Evolutionary conservation across 1,140 invertebrate species (phyloP).

Genomic region (Dreissena polymorpha): DNA sequence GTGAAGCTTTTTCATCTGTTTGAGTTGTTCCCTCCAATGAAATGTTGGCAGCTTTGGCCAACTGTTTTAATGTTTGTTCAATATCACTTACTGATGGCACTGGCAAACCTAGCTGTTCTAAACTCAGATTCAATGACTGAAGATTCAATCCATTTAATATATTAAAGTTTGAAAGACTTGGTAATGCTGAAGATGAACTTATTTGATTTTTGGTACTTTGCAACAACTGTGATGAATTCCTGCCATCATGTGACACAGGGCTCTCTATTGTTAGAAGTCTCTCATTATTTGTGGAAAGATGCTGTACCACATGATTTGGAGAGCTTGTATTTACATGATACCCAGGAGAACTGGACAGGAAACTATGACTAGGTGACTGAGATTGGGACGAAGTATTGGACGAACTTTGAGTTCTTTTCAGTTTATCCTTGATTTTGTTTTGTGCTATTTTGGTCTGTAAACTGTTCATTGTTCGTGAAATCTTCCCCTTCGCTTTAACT

Average conservation of each 20-base stretch:
- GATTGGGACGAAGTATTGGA: constrained; percentile 60
- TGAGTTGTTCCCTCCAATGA: constrained; percentile 26
- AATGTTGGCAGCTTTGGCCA: constrained; percentile 40
- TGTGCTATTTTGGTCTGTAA: constrained; percentile 81
- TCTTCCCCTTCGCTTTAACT: constrained; percentile 70
- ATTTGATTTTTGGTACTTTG: too few relatives aligned
- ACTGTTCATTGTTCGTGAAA: constrained; percentile 81
- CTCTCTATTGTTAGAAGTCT: too few relatives aligned
- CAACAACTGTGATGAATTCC: not conserved
- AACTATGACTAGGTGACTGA: constrained; percentile 61
- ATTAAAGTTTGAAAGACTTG: constrained; percentile 42
- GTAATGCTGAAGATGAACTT: not conserved
- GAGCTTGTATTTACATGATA: constrained; percentile 51
- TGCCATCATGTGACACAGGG: too few relatives aligned
- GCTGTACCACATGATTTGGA: constrained; percentile 29
- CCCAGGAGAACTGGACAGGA: constrained; percentile 38
- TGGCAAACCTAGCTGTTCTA: constrained; percentile 32
- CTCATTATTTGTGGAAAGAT: too few relatives aligned
- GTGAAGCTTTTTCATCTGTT: constrained; percentile 6
- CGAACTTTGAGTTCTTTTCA: constrained; percentile 76
- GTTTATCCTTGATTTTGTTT: constrained; percentile 81
- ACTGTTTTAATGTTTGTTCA: constrained; percentile 50
- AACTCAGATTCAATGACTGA: constrained; percentile 36
- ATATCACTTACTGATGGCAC: constrained; percentile 46
- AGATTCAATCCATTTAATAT: constrained; percentile 42